Conservation (phyloP, 2,113 vertebrate genomes). For the Gnathonemus longibarbis region DNA sequence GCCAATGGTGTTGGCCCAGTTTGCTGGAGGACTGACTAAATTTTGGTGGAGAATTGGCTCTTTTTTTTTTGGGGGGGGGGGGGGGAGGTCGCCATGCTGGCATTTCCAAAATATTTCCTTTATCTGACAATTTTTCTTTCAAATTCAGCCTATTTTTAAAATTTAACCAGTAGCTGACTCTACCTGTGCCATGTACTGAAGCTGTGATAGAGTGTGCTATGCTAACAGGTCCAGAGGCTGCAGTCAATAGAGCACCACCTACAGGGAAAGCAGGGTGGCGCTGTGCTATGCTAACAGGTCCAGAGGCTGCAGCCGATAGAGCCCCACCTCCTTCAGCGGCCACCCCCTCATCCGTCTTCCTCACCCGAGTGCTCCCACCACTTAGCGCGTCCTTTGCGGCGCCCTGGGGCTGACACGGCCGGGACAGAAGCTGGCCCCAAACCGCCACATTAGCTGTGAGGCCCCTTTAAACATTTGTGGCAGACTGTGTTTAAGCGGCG, state of each 20-base stretch:
- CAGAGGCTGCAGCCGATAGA: slow-evolving; percentile 46
- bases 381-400: slow-evolving; percentile 40
- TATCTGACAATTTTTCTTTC: background rate
- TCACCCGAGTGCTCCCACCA: slow-evolving; percentile 35
- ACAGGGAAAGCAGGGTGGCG: background rate
- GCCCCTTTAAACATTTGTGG: background rate
- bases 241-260: slow-evolving; percentile 50
- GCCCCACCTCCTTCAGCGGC: slow-evolving; percentile 49
- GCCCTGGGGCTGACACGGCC: slow-evolving; percentile 9
- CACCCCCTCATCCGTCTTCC: slow-evolving; percentile 42
- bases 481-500: background rate
- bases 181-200: no score
- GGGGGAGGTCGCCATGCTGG: no score
- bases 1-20: background rate
- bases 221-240: background rate
- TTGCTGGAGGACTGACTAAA: background rate
- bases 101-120: background rate
- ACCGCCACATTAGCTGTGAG: slow-evolving; percentile 5
- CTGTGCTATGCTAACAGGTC: background rate
- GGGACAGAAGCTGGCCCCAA: background rate
- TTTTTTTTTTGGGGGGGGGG: no score
- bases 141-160: background rate
- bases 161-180: no score
- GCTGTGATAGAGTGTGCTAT: no score
- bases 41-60: background rate